Evolutionary conservation across 2,113 vertebrate species (phyloP).

Genomic region (Numida meleagris): DNA sequence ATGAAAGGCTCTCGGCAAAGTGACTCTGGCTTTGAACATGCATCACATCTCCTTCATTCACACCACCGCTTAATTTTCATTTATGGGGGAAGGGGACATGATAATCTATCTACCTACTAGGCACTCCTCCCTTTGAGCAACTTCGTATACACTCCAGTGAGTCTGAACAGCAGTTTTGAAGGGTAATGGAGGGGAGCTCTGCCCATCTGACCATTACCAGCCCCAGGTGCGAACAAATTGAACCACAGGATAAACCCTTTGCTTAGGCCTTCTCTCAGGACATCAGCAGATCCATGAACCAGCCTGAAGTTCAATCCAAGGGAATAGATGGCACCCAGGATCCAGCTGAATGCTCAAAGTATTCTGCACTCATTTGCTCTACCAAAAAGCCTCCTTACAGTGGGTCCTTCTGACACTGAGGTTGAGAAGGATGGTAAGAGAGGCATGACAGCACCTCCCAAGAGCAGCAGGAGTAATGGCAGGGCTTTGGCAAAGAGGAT

Average conservation of each 20-base stretch:
- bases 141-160: background rate
- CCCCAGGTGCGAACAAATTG: too few relatives aligned
- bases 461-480: background rate
- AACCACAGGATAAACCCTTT: background rate
- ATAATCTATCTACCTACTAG: background rate
- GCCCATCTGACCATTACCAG: background rate
- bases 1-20: background rate
- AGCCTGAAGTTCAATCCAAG: background rate
- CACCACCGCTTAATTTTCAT: background rate
- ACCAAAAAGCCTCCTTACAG: background rate
- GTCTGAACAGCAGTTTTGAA: background rate
- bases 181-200: background rate
- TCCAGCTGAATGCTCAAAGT: background rate
- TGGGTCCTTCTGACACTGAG: background rate
- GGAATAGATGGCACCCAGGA: background rate
- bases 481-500: background rate
- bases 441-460: rapidly evolving
- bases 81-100: background rate
- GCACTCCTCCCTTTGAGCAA: rapidly evolving
- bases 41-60: background rate
- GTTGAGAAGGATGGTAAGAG: background rate
- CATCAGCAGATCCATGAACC: background rate
- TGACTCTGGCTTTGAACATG: background rate
- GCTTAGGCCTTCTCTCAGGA: too few relatives aligned
- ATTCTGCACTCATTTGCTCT: background rate